Conservation (phyloP, 2,113 vertebrate genomes). For the Gambusia affinis region DNA sequence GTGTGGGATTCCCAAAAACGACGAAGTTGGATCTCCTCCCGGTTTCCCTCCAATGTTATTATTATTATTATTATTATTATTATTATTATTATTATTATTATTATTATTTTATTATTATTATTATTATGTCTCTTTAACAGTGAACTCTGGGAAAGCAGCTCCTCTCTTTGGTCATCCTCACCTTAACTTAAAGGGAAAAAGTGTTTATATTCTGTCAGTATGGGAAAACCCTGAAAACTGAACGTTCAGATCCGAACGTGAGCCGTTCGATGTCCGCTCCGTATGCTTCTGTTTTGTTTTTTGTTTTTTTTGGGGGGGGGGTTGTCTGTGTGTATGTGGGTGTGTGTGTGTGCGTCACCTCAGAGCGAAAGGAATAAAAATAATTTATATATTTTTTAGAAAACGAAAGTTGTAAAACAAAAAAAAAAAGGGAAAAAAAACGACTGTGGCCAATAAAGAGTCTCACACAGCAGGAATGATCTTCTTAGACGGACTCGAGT, state of each 20-base stretch:
- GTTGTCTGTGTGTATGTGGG: too few species aligned
- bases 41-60: not conserved
- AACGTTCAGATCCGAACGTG: conserved; percentile 54
- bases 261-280: conserved; percentile 69
- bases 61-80: too few species aligned
- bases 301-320: too few species aligned
- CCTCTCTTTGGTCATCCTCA: conserved; percentile 11
- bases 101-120: too few species aligned
- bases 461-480: conserved; percentile 57
- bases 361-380: conserved; percentile 69
- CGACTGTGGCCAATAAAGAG: conserved; percentile 66
- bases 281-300: conserved; percentile 65
- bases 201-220: conserved; percentile 59
- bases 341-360: conserved; percentile 48
- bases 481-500: conserved; percentile 67
- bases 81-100: too few species aligned
- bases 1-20: not conserved
- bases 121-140: not conserved
- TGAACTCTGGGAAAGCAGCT: conserved; percentile 17
- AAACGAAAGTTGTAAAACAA: conserved; percentile 67
- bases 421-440: conserved; percentile 17
- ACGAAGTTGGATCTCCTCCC: conserved; percentile 8
- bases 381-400: conserved; percentile 81
- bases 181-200: conserved; percentile 69
- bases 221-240: conserved; percentile 50